These are phyloP conservation scores for Oncorhynchus tshawytscha DNA, from an alignment of 2,113 vertebrate species.

Conservation along the genomic window DNA sequence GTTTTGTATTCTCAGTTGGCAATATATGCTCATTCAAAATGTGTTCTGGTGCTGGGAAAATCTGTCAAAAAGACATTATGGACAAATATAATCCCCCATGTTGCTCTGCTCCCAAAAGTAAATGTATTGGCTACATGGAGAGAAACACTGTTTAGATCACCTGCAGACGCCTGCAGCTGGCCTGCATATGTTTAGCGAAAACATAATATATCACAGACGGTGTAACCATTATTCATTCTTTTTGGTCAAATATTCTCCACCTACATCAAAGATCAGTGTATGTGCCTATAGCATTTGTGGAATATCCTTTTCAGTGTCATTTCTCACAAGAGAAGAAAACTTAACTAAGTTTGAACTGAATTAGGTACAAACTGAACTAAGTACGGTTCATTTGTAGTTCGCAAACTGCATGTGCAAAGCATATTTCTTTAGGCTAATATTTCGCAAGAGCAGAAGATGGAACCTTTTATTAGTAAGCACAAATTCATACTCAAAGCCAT, in stretches of 20 bases:
- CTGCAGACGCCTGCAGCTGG: not conserved
- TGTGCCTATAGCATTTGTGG: not conserved
- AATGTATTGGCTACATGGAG: too few species aligned
- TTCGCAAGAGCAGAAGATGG: constrained; percentile 46
- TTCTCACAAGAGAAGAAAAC: not conserved
- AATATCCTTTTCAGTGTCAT: not conserved
- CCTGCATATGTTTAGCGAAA: not conserved
- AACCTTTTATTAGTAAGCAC: constrained; percentile 53
- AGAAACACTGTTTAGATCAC: not conserved
- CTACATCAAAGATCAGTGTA: constrained; percentile 55
- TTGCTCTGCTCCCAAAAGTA: too few species aligned
- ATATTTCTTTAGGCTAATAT: constrained; percentile 36
- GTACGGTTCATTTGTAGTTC: constrained; percentile 48
- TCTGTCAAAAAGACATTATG: too few species aligned
- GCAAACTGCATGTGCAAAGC: constrained; percentile 10
- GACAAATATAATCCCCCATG: too few species aligned
- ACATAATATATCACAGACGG: constrained; percentile 1
- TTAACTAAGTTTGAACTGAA: not conserved
- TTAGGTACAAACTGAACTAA: constrained; percentile 10
- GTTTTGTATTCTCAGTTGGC: too few species aligned
- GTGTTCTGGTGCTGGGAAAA: too few species aligned
- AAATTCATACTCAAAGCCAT: constrained; percentile 52
- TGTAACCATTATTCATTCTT: constrained; percentile 21
- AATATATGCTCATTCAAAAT: too few species aligned
- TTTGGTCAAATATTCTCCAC: constrained; percentile 49